These are phyloP conservation scores for Volucella bombylans DNA, from an alignment of 2,888 invertebrate species.

Conservation along the genomic window DNA sequence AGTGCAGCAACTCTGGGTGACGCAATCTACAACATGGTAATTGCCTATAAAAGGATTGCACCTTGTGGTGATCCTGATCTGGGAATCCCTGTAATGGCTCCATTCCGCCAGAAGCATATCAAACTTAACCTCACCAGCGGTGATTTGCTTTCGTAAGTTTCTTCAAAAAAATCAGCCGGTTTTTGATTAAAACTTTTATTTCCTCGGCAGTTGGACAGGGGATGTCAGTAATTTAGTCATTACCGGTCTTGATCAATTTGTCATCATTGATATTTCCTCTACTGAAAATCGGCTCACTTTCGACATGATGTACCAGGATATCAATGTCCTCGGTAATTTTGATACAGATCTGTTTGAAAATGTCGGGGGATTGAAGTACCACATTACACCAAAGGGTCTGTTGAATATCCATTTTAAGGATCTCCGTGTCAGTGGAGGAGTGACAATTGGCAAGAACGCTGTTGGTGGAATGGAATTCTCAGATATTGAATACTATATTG, in stretches of 20 bases:
- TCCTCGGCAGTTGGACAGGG: slow-evolving; percentile 69
- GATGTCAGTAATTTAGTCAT: slow-evolving; percentile 76
- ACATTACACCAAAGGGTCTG: slow-evolving; percentile 24
- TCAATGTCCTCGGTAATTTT: slow-evolving; percentile 75
- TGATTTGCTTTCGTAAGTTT: slow-evolving; percentile 26
- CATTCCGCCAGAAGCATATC: slow-evolving; percentile 50
- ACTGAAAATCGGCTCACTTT: slow-evolving; percentile 71
- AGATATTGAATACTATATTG: slow-evolving; percentile 74
- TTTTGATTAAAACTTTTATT: not conserved
- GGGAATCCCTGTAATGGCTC: slow-evolving; percentile 76
- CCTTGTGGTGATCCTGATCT: slow-evolving; percentile 76
- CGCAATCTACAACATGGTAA: slow-evolving; percentile 39
- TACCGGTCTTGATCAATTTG: slow-evolving; percentile 75
- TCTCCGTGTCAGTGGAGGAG: slow-evolving; percentile 18
- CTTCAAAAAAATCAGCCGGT: too few species aligned
- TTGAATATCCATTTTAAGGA: slow-evolving; percentile 38
- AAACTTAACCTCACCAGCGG: slow-evolving; percentile 13
- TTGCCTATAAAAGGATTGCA: slow-evolving; percentile 75
- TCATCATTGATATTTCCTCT: slow-evolving; percentile 73
- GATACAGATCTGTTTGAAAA: slow-evolving; percentile 41
- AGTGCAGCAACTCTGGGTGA: slow-evolving; percentile 33
- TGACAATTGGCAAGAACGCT: slow-evolving; percentile 20
- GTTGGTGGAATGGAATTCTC: slow-evolving; percentile 73
- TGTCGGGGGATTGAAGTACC: slow-evolving; percentile 70
- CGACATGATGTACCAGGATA: slow-evolving; percentile 75